Base-by-base conservation (phyloP, 2,113 vertebrate species). In the Salminus brasiliensis region DNA sequence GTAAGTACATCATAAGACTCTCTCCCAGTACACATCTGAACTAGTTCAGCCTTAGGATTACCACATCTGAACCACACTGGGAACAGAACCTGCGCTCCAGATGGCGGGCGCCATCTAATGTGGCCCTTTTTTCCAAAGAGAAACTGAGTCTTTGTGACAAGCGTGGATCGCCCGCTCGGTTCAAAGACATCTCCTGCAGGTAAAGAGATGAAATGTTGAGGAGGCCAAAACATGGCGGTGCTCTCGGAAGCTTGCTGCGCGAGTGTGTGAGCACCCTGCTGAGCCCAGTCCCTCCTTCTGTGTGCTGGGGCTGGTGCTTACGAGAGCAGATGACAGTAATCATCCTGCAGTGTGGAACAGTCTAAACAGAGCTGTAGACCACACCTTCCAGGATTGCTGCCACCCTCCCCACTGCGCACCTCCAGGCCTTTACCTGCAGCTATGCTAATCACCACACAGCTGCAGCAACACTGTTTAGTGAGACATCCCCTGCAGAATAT, bases 281-380 rank as follows among this genome's bases (percentile, higher is more conserved):
- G 12, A 32, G 60, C 16, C 47, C 80, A 18, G 73, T 53, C 78
- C 73, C 83, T 79, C 80, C 79, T 49, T 74, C 52, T 74, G 68
- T 60, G 72, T 34, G 74, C 60, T 70, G 43, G 74, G 72, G 68
- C 79, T 76, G 81, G 74, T 77, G 80, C 81, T 70, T 86, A 55
- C 49, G 59, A 82, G 70, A 66, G 67, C 59, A 39, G 81, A 85
- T 86, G 80, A 74, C 77, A 78, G 73, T 75, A 69, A 86, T 81
- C 72, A 69, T 80, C 65, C 47, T 23, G 68, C 67, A 72, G 60
- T 65, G 55, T 53, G 53, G 32, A 66, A 65, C 78, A 85, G 72
- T 45, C 59, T 75, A 83, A 74, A 74, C 74, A 81, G 60, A 74
- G 68, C 75, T 74, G 52, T 25, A 66, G 45, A 30, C 79, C 47